Conservation (phyloP, 2,888 invertebrate species). For the Alloscopus bannaensis region DNA sequence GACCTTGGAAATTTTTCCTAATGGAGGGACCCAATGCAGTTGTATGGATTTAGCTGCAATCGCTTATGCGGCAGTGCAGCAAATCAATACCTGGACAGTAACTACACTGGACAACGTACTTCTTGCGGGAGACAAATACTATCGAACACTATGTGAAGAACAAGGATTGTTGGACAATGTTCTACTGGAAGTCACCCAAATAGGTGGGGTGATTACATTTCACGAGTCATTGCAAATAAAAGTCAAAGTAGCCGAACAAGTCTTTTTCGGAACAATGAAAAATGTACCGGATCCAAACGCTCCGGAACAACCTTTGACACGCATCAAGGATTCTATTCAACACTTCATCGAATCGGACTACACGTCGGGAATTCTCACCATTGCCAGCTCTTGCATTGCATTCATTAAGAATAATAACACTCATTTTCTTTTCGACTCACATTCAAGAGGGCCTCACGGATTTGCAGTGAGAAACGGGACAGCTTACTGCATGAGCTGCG, state of each 20-base stretch:
- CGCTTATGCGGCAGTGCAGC: conserved; percentile 11
- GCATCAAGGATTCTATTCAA: neutral
- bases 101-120: neutral
- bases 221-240: neutral
- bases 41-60: conserved; percentile 23
- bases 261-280: neutral
- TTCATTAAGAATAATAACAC: conserved; percentile 4
- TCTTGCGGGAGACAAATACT: too few species aligned
- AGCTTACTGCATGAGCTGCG: conserved; percentile 11
- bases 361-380: conserved; percentile 15
- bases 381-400: conserved; percentile 5
- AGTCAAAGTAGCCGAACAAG: neutral
- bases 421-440: conserved; percentile 35
- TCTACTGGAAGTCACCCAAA: too few species aligned
- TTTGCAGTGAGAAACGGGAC: conserved; percentile 1
- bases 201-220: neutral
- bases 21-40: conserved; percentile 48
- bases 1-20: neutral
- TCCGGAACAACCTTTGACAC: neutral
- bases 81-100: conserved; percentile 9
- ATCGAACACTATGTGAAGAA: too few species aligned
- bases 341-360: conserved; percentile 15
- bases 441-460: conserved; percentile 15
- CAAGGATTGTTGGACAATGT: too few species aligned
- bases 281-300: neutral